Base-by-base conservation (phyloP, 2,113 vertebrate genomes). In the Ciconia boyciana region DNA sequence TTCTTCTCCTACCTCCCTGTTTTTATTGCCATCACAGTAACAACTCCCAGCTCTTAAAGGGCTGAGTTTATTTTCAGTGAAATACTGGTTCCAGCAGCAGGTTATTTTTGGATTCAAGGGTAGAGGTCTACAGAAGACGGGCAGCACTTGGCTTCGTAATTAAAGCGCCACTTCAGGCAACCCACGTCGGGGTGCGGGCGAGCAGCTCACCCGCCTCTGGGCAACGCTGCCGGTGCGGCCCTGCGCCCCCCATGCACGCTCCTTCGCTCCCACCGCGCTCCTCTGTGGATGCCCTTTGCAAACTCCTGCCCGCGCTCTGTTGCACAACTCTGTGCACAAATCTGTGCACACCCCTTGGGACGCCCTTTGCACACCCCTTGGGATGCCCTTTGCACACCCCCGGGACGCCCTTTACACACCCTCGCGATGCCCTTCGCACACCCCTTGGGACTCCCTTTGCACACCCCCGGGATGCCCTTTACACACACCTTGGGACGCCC, bases 131-230 rank as follows among this genome's bases (percentile, higher is more conserved):
- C 17, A 10, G 51, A 8, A 10, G 77, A 20, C 5, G 10, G 44
- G 51, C 39, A 19, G 20, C 29, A 7, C 31, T 1, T 13, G 39
- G 24, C 39, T 52, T 26, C 3, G 3, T 12, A 6, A 39, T 22
- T 29, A 36, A 24, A 24, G 54, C 19, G 1, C 22, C 24, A 0
- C n/a, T 31, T 13, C 8, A 25, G 1, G 18, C 55, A 26, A 6
- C 3, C 26, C 12, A 1, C 16, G 15, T 3, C 15, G 29, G 55
- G 41, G 39, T 12, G 1, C 2, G 11, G 43, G n/a, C 7, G 2
- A 34, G 36, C 51, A 31, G 48, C 64, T 54, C 88, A 39, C 39
- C 39, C 39, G 39, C 39, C 39, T 39, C 39, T 39, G 39, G 39
- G 39, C 39, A 39, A 39, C 39, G 39, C 39, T 13, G 3, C 46